Base-by-base conservation (phyloP, 35 echinoderm and acorn worm species). In the Ophiothrix spiculata region DNA sequence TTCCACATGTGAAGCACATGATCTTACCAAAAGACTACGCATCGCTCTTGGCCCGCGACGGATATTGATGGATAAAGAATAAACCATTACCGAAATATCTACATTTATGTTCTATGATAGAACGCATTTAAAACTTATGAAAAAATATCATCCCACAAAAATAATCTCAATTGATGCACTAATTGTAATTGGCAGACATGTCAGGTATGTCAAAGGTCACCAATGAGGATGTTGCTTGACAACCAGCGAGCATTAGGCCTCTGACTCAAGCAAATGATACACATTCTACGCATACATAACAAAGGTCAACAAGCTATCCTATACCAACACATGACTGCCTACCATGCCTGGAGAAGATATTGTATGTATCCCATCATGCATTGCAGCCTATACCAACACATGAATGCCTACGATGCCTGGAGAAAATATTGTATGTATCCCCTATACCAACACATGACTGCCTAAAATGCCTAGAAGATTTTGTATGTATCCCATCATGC, bases 141-240 rank as follows among this genome's bases (percentile, higher is more conserved):
- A n/a, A n/a, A n/a, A n/a, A n/a, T n/a, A n/a, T n/a, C n/a, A n/a
- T n/a, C n/a, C n/a, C n/a, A n/a, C n/a, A n/a, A n/a, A n/a, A n/a
- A n/a, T n/a, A n/a, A n/a, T n/a, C n/a, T n/a, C n/a, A n/a, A n/a
- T n/a, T n/a, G n/a, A n/a, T n/a, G n/a, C n/a, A n/a, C n/a, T n/a
- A n/a, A n/a, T n/a, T n/a, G n/a, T 69, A 69, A 69, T 69, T 69
- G 60, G 10, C 60, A 28, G 60, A 69, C 23, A 49, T 69, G 16
- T 69, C 60, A 69, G 60, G 60, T 69, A 69, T 69, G 60, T 69
- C 60, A 69, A 69, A 69, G 60, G 60, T 69, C 60, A 10, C 6
- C 25, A 1, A 69, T 25, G 60, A 69, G 60, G 60, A 69, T 69
- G 60, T 25, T n/a, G 60, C 60, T 69, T 69, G 60, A 69, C 60